phyloP scores from a whole-genome alignment of 2,797 vertebrate genomes.

The Gobionotothen gibberifrons region DNA sequence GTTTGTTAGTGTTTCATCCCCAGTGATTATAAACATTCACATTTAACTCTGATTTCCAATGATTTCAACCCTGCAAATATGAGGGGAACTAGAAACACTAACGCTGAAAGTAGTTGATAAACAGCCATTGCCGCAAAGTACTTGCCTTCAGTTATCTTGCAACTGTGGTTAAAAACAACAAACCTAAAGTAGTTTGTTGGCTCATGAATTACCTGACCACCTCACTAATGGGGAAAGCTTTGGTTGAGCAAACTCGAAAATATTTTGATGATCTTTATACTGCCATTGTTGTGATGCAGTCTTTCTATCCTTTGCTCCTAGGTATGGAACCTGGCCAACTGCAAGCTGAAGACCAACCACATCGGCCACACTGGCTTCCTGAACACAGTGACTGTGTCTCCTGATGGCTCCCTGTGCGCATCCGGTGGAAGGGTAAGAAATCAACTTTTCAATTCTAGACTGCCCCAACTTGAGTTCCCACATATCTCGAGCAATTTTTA shows the following conservation, averaged over 20 bases:
- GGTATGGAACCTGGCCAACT: slow-evolving; percentile 98
- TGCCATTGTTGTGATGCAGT: not conserved
- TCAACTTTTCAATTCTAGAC: not conserved
- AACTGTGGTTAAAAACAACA: too few relatives aligned
- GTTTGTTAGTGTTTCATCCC: too few relatives aligned
- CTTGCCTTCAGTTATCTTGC: not conserved
- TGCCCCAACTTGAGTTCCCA: rapidly evolving
- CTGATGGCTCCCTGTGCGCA: slow-evolving; percentile 96
- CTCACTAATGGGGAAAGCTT: slow-evolving; percentile 60
- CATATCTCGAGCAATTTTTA: not conserved
- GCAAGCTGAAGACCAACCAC: slow-evolving; percentile 99
- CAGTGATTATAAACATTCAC: too few relatives aligned
- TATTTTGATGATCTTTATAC: not conserved
- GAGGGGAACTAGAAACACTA: not conserved
- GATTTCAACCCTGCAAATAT: too few relatives aligned
- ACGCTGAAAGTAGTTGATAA: not conserved
- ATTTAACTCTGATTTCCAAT: too few relatives aligned
- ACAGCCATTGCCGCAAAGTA: not conserved
- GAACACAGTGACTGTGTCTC: slow-evolving; percentile 96
- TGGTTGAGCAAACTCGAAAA: slow-evolving; percentile 38
- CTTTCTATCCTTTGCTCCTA: slow-evolving; percentile 40
- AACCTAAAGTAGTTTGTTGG: slow-evolving; percentile 1
- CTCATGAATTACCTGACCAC: slow-evolving; percentile 62
- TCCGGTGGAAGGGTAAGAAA: slow-evolving; percentile 93
- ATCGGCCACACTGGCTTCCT: slow-evolving; percentile 96